A percentile compares a stretch with the other conserved stretches of the same genome.
phyloP scores from a whole-genome alignment of 2,797 vertebrate genomes.

The Poeciliopsis gracilis region DNA sequence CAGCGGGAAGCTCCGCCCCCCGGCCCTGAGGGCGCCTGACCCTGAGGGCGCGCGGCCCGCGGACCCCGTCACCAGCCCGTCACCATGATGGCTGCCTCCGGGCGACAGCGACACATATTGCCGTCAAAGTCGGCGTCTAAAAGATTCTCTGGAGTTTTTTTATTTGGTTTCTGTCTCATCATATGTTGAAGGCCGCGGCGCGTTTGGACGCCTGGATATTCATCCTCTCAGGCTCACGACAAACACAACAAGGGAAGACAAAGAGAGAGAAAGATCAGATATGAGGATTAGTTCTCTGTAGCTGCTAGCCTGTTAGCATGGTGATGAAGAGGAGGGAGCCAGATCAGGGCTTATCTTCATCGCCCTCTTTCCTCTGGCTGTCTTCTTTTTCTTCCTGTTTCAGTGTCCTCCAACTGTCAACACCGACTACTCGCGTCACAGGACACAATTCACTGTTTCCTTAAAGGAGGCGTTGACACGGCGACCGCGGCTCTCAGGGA shows the following conservation, averaged over 20 bases:
- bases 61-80: not conserved
- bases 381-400: not conserved
- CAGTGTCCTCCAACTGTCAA: slow-evolving; percentile 6
- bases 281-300: not conserved
- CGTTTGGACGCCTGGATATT: not conserved
- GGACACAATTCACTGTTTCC: not conserved
- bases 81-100: not conserved
- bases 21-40: not conserved
- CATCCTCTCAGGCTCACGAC: too few species aligned
- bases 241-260: not conserved
- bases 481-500: not conserved
- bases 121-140: not conserved
- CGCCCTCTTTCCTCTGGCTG: slow-evolving; percentile 1
- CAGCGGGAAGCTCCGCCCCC: not conserved
- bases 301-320: not conserved
- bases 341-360: not conserved
- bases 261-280: not conserved
- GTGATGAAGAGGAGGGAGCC: not conserved
- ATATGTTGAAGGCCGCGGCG: not conserved
- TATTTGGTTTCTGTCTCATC: not conserved
- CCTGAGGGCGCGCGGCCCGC: not conserved
- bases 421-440: not conserved
- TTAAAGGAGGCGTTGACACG: not conserved
- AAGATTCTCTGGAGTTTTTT: not conserved
- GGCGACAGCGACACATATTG: not conserved